phyloP scores from a whole-genome alignment of 2,797 vertebrate genomes.

The Microhierax caerulescens region DNA sequence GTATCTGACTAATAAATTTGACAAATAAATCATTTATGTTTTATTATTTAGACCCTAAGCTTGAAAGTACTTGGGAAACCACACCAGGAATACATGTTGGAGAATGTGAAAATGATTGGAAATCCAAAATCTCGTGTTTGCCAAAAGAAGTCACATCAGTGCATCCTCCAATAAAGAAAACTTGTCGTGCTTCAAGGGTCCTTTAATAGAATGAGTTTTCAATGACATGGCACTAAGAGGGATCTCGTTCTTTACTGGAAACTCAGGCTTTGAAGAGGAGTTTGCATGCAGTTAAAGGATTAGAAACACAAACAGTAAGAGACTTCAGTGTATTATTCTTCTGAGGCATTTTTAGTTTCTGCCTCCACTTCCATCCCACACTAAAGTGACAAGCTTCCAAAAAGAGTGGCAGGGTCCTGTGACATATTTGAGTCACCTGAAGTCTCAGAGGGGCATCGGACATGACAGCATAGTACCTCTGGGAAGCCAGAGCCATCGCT shows the following conservation, averaged over 20 bases:
- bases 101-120: background rate
- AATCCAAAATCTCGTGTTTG: background rate
- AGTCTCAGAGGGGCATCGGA: background rate
- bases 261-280: background rate
- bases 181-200: background rate
- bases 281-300: background rate
- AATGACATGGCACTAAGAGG: background rate
- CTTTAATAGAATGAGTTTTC: background rate
- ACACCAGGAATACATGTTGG: background rate
- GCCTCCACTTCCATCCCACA: background rate
- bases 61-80: background rate
- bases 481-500: background rate
- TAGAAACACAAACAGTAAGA: background rate
- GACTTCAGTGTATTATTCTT: background rate
- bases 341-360: background rate
- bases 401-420: background rate
- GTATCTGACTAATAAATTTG: background rate
- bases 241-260: background rate
- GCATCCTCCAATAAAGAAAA: background rate
- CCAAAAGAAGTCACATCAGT: background rate
- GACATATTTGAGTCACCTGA: conserved; percentile 1
- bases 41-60: background rate
- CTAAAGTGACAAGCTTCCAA: background rate
- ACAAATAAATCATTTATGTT: background rate
- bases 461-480: background rate